phyloP scores from a whole-genome alignment of 2,113 vertebrate species.

The Pseudonaja textilis region DNA sequence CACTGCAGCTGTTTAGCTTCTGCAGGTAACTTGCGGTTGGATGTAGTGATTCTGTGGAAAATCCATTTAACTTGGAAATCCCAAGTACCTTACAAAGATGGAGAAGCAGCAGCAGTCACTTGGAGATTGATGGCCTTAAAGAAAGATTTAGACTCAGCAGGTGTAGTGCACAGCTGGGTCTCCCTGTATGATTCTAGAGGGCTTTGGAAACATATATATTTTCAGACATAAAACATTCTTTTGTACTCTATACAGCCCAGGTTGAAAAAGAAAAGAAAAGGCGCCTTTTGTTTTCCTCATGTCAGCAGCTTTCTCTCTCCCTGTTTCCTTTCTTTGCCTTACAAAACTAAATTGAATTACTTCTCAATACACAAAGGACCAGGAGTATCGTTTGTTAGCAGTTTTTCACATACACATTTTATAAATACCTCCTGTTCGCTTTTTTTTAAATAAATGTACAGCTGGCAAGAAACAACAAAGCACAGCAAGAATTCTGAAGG shows the following conservation, averaged over 20 bases:
- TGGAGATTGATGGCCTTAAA: conserved; percentile 49
- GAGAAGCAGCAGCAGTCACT: conserved; percentile 30
- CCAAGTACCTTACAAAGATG: conserved; percentile 27
- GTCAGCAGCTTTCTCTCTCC: conserved; percentile 11
- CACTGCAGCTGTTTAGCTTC: not conserved
- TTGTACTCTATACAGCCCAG: conserved; percentile 35
- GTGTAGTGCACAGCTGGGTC: conserved; percentile 51
- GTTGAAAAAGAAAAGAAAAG: not conserved
- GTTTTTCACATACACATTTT: not conserved
- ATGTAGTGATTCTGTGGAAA: not conserved
- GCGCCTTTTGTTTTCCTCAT: not conserved
- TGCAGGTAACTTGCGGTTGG: not conserved
- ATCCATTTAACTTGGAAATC: conserved; percentile 39
- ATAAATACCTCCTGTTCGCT: not conserved
- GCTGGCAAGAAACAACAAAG: not conserved
- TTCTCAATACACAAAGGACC: conserved; percentile 21
- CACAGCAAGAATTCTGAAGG: not conserved
- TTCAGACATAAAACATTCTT: conserved; percentile 44
- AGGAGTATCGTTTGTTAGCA: conserved; percentile 11
- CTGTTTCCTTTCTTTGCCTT: not conserved
- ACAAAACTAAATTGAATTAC: conserved; percentile 15
- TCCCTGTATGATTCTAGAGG: conserved; percentile 41
- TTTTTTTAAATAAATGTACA: not conserved
- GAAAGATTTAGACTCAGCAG: conserved; percentile 59
- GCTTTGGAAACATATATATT: conserved; percentile 52